phyloP scores from a whole-genome alignment of 2,113 vertebrate species.

The Phrynocephalus versicolor region DNA sequence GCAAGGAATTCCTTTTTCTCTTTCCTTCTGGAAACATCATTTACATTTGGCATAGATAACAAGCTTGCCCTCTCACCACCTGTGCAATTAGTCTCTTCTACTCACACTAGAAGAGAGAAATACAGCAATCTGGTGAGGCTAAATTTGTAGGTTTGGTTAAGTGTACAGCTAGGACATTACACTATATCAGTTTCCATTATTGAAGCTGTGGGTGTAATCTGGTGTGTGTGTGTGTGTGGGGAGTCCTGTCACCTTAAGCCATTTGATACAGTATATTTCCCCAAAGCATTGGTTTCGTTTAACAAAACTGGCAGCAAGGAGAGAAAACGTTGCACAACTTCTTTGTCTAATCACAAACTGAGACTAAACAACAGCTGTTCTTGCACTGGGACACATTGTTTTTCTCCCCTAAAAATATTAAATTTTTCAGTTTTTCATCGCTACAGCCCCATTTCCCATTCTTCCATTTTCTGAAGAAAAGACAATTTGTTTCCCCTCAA shows the following conservation, averaged over 20 bases:
- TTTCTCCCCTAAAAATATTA: constrained; percentile 10
- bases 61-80: background rate
- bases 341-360: constrained; percentile 1
- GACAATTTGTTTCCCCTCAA: background rate
- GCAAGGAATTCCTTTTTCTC: background rate
- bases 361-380: background rate
- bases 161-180: background rate
- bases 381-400: background rate
- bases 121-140: background rate
- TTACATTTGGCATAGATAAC: background rate
- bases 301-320: background rate
- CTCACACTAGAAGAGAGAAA: background rate
- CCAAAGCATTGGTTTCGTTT: background rate
- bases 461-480: constrained; percentile 6
- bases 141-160: background rate
- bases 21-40: no score
- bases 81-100: background rate
- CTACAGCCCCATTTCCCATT: background rate
- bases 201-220: background rate
- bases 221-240: background rate
- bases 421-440: constrained; percentile 1
- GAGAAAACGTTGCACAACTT: background rate
- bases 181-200: background rate
- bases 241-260: background rate
- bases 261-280: background rate